Evolutionary conservation across 2,113 vertebrate genomes (phyloP), one percentile per base, ranked within the genome.

Genomic region (Rhineura floridana): DNA sequence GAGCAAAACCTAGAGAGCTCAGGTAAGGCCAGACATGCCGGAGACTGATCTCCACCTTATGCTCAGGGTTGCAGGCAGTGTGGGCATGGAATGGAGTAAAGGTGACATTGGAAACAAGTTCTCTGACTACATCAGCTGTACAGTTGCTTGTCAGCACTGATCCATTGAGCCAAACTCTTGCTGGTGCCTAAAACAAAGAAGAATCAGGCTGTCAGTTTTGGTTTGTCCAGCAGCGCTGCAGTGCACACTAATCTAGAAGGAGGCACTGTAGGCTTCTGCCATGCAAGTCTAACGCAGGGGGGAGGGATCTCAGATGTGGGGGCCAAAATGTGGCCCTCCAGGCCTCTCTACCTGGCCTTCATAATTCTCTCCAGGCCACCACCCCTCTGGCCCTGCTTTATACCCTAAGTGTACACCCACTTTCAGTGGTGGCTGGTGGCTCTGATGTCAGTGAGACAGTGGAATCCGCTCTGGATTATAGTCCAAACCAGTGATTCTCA

Each of bases 1-100:
- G 73, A 72, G 97, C 95, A 87, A 98, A 52, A 17, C 96, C 96
- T 89, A 97, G 88, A 36, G 80, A 91, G 89, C 87, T 91, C 12
- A 98, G 83, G 0, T 3, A 81, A 76, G 96, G 93, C 79, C 96
- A 88, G 5, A 95, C 90, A 70, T 98, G 97, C 59, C 91, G 92
- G 87, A 97, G 94, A 42, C 92, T 69, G 0, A 96, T 75, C 69
- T 97, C 96, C 21, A 96, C 82, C 15, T 1, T 88, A 75, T 96
- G 90, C 55, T 84, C 91, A 1, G 77, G 80, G 8, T 77, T 63
- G n/a, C 93, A 73, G 6, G 91, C 88, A 2, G 95, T 81, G 13
- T 86, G 81, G 50, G 97, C 50, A 19, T 87, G 92, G 30, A 97
- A 59, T 25, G 1, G 86, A 75, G 92, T 94, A 90, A 93, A 96